phyloP scores from a whole-genome alignment of 1,140 invertebrate genomes.

The Papilio aristodemus region DNA sequence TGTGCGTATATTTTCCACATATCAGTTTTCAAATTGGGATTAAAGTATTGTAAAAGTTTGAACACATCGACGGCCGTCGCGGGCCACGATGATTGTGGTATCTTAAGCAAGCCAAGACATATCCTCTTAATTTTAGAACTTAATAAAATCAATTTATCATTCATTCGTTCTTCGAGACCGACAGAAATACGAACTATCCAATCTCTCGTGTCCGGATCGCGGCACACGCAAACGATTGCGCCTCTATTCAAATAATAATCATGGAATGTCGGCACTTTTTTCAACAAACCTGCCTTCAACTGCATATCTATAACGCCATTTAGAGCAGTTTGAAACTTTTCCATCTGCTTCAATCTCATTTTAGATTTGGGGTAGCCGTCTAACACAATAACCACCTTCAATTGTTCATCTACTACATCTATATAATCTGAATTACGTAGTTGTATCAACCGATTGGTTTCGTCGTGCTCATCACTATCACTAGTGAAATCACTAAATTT shows the following conservation, averaged over 20 bases:
- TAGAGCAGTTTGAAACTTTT: constrained; percentile 54
- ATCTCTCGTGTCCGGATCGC: constrained; percentile 60
- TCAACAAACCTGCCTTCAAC: constrained; percentile 60
- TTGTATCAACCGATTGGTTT: constrained; percentile 60
- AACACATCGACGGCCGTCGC: constrained; percentile 60
- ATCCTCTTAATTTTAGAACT: constrained; percentile 61
- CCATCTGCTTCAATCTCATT: constrained; percentile 62
- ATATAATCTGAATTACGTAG: constrained; percentile 64
- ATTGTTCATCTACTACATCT: constrained; percentile 57
- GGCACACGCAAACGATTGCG: constrained; percentile 69
- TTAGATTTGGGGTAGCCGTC: constrained; percentile 65
- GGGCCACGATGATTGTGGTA: constrained; percentile 58
- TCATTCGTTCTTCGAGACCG: constrained; percentile 69
- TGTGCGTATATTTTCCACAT: constrained; percentile 63
- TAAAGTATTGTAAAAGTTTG: constrained; percentile 68
- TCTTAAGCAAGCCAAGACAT: constrained; percentile 62
- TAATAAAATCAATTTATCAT: constrained; percentile 52
- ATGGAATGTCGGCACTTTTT: constrained; percentile 54
- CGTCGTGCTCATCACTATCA: constrained; percentile 58
- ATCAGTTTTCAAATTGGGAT: constrained; percentile 58
- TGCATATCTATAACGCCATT: constrained; percentile 70
- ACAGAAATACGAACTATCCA: constrained; percentile 64
- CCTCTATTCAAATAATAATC: constrained; percentile 71
- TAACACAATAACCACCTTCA: constrained; percentile 63
- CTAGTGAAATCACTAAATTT: constrained; percentile 55